These are phyloP conservation scores for Tinea trinotella DNA, from an alignment of 2,888 invertebrate genomes.

Conservation along the genomic window DNA sequence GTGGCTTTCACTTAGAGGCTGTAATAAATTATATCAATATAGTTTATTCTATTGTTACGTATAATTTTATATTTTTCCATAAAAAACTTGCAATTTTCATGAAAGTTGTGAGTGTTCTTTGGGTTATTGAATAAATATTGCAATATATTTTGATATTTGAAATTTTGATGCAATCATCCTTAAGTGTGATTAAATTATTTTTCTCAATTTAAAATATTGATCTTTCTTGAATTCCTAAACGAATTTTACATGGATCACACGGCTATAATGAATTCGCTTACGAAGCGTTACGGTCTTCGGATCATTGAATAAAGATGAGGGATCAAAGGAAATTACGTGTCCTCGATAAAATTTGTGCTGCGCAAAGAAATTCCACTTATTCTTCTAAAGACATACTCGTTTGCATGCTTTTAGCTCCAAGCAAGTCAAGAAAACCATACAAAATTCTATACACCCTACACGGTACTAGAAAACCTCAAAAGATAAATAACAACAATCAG, in stretches of 20 bases:
- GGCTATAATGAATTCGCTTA: conserved; percentile 65
- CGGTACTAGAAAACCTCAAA: neutral
- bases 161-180: no score
- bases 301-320: conserved; percentile 70
- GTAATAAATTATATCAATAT: no score
- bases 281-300: conserved; percentile 57
- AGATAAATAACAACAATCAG: neutral
- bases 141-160: no score
- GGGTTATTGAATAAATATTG: no score
- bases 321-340: conserved; percentile 67
- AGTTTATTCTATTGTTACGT: no score
- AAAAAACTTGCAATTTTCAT: no score
- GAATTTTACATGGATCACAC: conserved; percentile 38
- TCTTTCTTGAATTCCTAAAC: conserved; percentile 6
- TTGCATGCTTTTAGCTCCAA: conserved; percentile 34
- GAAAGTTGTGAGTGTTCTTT: no score
- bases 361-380: conserved; percentile 49
- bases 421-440: conserved; percentile 2
- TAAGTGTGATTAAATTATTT: neutral
- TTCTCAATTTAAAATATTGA: neutral
- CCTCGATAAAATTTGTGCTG: conserved; percentile 59
- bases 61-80: no score
- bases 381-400: conserved; percentile 39
- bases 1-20: neutral
- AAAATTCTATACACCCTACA: neutral